These are phyloP conservation scores for Callopanchax toddi DNA, from an alignment of 2,113 vertebrate genomes.

Conservation along the genomic window DNA sequence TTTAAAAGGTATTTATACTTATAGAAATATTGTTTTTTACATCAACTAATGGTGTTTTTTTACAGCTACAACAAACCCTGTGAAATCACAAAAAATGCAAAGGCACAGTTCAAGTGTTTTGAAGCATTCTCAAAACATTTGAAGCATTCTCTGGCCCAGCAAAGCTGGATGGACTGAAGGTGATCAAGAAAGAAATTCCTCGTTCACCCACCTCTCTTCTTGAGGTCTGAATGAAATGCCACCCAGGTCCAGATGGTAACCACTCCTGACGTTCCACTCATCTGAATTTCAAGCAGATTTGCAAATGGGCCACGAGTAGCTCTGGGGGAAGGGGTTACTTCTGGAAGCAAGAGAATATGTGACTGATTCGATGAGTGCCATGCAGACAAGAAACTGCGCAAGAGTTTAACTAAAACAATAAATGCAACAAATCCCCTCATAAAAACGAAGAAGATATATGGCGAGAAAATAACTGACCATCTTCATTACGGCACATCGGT, in stretches of 20 bases:
- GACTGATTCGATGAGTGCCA: slow-evolving; percentile 28
- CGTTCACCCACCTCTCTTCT: slow-evolving; percentile 3
- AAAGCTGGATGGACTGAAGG: slow-evolving; percentile 7
- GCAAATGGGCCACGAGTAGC: slow-evolving; percentile 52
- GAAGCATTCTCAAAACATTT: too few relatives aligned
- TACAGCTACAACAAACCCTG: too few relatives aligned
- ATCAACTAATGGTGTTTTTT: too few relatives aligned
- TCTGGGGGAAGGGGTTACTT: slow-evolving; percentile 7
- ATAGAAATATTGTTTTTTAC: too few relatives aligned
- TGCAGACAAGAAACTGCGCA: not conserved
- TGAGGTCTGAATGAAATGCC: slow-evolving; percentile 49
- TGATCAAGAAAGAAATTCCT: slow-evolving; percentile 31
- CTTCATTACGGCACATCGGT: not conserved
- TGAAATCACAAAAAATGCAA: too few relatives aligned
- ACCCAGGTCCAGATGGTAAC: slow-evolving; percentile 59
- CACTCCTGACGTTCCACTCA: slow-evolving; percentile 62
- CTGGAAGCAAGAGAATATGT: slow-evolving; percentile 29
- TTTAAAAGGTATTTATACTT: too few relatives aligned
- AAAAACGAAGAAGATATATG: not conserved
- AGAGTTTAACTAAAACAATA: not conserved
- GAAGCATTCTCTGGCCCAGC: too few relatives aligned
- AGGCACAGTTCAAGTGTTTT: too few relatives aligned
- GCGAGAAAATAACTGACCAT: not conserved
- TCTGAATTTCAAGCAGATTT: slow-evolving; percentile 68
- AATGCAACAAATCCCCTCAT: not conserved